Percentiles rank a stretch among this genome's conserved stretches.
These are phyloP conservation scores for Gallinago media DNA, from an alignment of 2,113 vertebrate genomes.

Conservation along the genomic window DNA sequence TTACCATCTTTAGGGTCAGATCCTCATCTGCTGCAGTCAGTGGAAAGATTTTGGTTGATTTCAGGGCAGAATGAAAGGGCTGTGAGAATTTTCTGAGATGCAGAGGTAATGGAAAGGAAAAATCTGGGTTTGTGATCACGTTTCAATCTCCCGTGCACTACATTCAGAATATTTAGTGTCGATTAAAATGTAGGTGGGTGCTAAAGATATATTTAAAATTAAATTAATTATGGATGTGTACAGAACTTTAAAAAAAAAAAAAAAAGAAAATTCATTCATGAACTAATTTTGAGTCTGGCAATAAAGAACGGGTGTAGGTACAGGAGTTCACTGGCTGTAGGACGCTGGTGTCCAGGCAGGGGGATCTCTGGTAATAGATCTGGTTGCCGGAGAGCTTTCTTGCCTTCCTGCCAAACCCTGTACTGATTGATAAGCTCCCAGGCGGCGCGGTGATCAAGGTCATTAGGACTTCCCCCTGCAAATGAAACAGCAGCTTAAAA, in stretches of 20 bases:
- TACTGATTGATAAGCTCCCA: slow-evolving; percentile 31
- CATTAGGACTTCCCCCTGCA: slow-evolving; percentile 34
- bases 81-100: neutral
- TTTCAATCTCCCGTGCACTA: neutral
- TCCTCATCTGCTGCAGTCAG: neutral
- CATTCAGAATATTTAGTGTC: neutral
- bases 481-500: slow-evolving; percentile 37
- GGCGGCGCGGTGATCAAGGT: neutral
- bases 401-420: slow-evolving; percentile 28
- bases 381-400: slow-evolving; percentile 5
- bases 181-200: neutral
- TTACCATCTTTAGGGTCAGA: neutral
- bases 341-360: neutral
- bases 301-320: neutral
- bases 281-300: neutral
- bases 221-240: neutral
- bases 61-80: neutral
- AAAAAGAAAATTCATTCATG: neutral
- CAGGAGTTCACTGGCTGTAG: neutral
- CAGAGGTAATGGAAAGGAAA: neutral
- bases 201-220: neutral
- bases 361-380: neutral
- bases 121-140: neutral
- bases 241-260: neutral
- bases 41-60: neutral